phyloP scores from a whole-genome alignment of 2,888 invertebrate species.

The Rosalia funebris region DNA sequence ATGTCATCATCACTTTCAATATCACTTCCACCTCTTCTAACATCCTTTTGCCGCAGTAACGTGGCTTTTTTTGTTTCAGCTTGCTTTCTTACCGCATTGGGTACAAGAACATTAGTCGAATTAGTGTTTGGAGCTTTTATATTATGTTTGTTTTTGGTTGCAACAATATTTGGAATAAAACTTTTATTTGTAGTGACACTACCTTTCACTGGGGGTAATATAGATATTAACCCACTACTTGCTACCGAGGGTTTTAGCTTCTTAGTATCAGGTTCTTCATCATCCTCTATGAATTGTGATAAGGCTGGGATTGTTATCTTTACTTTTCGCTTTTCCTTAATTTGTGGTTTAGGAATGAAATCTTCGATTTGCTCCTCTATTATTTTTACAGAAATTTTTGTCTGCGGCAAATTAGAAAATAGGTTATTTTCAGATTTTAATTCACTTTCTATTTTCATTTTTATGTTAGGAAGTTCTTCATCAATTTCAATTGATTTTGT shows the following conservation, averaged over 20 bases:
- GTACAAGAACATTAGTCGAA: conserved; percentile 23
- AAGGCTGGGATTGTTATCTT: conserved; percentile 55
- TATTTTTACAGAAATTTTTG: conserved; percentile 38
- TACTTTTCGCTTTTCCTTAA: conserved; percentile 50
- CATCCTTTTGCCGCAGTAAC: conserved; percentile 23
- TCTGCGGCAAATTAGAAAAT: conserved; percentile 50
- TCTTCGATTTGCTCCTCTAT: conserved; percentile 54
- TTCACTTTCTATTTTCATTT: neutral
- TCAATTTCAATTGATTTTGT: neutral
- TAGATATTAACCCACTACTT: conserved; percentile 50
- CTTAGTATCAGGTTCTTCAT: conserved; percentile 48
- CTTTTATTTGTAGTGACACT: conserved; percentile 47
- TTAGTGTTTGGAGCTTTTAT: conserved; percentile 12
- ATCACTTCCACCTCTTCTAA: conserved; percentile 43
- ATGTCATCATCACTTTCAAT: conserved; percentile 54
- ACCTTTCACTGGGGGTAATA: conserved; percentile 55
- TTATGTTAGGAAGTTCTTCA: neutral
- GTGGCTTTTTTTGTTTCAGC: conserved; percentile 37
- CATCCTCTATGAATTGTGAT: conserved; percentile 49
- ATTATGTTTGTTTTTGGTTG: conserved; percentile 39
- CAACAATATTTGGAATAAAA: conserved; percentile 50
- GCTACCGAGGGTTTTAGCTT: conserved; percentile 44
- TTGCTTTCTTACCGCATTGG: conserved; percentile 38
- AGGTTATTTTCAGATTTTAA: conserved; percentile 32
- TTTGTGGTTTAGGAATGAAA: conserved; percentile 51